Evolutionary conservation across 2,797 vertebrate genomes (phyloP).

Genomic region (Typhlichthys subterraneus): DNA sequence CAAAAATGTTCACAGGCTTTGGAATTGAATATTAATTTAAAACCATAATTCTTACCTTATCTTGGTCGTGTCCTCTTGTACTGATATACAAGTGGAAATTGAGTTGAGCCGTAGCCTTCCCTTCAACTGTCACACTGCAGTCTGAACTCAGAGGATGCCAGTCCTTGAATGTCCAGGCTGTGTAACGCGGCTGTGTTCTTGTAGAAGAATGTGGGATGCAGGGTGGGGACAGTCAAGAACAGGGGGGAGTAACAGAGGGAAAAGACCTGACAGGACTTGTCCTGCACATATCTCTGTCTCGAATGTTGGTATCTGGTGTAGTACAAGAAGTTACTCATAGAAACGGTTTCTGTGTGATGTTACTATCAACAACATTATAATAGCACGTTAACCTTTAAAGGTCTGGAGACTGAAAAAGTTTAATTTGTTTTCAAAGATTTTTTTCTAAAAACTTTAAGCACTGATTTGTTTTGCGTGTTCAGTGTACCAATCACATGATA

Average conservation of each 20-base stretch:
- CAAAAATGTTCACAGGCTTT: constrained; percentile 13
- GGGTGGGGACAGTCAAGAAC: constrained; percentile 40
- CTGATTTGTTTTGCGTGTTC: too few species aligned
- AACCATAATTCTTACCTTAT: constrained; percentile 49
- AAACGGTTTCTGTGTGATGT: background rate
- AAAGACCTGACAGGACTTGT: constrained; percentile 59
- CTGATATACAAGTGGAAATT: constrained; percentile 8
- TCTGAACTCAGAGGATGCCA: constrained; percentile 22
- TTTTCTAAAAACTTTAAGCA: too few species aligned
- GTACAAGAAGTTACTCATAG: background rate
- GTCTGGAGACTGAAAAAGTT: too few species aligned
- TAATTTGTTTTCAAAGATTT: too few species aligned
- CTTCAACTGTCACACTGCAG: background rate
- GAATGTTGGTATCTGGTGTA: background rate
- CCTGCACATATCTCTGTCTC: constrained; percentile 17
- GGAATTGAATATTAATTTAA: background rate
- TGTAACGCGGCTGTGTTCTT: constrained; percentile 46
- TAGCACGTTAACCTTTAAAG: background rate
- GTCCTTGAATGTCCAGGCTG: constrained; percentile 10
- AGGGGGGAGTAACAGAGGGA: constrained; percentile 7
- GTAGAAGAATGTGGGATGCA: constrained; percentile 57
- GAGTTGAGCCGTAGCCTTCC: background rate
- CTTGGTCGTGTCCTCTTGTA: constrained; percentile 4
- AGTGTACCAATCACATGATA: too few species aligned
- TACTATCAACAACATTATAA: background rate